Evolutionary conservation across 2,888 invertebrate species (phyloP).

Genomic region (Conops quadrifasciatus): DNA sequence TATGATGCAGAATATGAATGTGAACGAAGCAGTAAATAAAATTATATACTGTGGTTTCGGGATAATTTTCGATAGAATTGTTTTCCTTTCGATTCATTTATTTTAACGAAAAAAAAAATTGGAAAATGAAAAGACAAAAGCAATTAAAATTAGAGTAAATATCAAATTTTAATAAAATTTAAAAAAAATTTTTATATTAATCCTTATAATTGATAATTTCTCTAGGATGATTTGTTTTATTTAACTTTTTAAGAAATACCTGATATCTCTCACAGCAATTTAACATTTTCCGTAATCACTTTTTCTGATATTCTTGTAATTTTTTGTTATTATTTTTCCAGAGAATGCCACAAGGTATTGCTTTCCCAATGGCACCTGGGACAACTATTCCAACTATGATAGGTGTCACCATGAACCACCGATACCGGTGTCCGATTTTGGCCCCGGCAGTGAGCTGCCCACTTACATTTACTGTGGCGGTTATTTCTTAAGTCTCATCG

Average conservation of each 20-base stretch:
- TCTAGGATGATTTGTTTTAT: no score
- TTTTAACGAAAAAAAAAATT: not conserved
- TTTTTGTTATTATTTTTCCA: slow-evolving; percentile 59
- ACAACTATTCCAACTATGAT: slow-evolving; percentile 78
- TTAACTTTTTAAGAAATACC: no score
- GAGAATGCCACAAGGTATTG: slow-evolving; percentile 88
- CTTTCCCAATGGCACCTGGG: slow-evolving; percentile 81
- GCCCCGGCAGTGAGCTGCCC: slow-evolving; percentile 67
- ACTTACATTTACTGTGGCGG: slow-evolving; percentile 84
- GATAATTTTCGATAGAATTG: no score
- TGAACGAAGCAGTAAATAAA: no score
- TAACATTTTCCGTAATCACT: slow-evolving; percentile 21
- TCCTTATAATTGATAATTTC: no score
- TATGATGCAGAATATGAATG: no score
- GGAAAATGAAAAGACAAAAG: no score
- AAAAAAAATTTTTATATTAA: no score
- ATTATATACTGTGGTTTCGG: no score
- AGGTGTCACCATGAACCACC: slow-evolving; percentile 70
- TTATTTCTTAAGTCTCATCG: slow-evolving; percentile 83
- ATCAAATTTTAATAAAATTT: slow-evolving; percentile 7
- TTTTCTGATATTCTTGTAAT: not conserved
- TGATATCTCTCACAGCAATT: no score
- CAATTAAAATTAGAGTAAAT: slow-evolving; percentile 3
- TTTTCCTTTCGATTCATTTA: not conserved
- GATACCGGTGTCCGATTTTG: slow-evolving; percentile 68